Evolutionary conservation across 1,140 invertebrate genomes (phyloP).

Genomic region (Eulimnadia texana): DNA sequence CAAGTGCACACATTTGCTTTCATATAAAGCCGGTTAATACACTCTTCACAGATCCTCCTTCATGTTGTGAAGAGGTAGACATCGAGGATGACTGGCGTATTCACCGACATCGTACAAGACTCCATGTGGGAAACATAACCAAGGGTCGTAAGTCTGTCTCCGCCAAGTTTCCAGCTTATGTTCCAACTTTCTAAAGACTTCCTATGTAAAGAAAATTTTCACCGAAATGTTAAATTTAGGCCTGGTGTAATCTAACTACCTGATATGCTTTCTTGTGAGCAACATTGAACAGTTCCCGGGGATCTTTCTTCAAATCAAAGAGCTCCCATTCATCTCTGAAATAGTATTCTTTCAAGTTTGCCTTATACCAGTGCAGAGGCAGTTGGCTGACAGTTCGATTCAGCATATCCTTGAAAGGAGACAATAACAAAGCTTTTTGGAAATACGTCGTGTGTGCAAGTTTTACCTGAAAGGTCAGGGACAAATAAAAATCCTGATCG

Average conservation of each 20-base stretch:
- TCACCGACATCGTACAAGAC: conserved; percentile 49
- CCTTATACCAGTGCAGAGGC: conserved; percentile 65
- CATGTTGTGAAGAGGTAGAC: conserved; percentile 31
- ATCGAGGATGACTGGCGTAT: conserved; percentile 40
- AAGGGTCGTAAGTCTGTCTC: conserved; percentile 63
- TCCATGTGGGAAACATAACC: conserved; percentile 68
- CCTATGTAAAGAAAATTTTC: conserved; percentile 24
- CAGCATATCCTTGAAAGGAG: conserved; percentile 74
- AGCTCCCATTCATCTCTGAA: conserved; percentile 77
- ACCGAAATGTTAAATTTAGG: neutral
- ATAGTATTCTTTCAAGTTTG: conserved; percentile 56
- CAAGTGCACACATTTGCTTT: too few relatives aligned
- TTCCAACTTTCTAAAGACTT: conserved; percentile 34
- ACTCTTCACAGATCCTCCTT: neutral
- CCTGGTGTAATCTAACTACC: conserved; percentile 31
- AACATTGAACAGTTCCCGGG: conserved; percentile 58
- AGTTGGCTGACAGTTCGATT: conserved; percentile 53
- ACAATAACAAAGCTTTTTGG: too few relatives aligned
- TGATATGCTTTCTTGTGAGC: conserved; percentile 37
- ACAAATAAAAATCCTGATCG: conserved; percentile 83
- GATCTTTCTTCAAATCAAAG: conserved; percentile 62
- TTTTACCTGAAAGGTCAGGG: conserved; percentile 62
- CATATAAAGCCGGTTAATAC: neutral
- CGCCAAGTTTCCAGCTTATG: conserved; percentile 54
- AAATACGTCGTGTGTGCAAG: too few relatives aligned